Percentiles rank a stretch among this genome's conserved stretches.
Conservation (phyloP, 2,113 vertebrate species). For the Serinus canaria region DNA sequence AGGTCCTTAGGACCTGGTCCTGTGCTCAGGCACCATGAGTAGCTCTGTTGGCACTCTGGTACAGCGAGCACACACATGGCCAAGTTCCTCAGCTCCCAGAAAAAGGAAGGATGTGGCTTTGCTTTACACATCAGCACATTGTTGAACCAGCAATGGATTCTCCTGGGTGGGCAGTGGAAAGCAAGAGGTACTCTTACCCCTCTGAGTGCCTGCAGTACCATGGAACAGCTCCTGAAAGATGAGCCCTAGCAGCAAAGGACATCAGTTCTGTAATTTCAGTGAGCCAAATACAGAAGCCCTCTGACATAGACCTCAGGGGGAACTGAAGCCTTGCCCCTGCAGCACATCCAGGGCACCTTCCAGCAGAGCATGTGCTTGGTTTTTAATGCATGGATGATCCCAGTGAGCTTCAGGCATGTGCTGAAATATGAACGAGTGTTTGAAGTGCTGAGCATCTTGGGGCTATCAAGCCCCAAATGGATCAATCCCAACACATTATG, state of each 20-base stretch:
- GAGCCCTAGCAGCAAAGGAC: background rate
- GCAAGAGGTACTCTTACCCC: background rate
- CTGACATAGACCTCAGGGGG: background rate
- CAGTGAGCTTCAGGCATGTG: background rate
- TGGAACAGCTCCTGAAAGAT: background rate
- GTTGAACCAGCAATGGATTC: background rate
- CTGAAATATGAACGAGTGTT: background rate
- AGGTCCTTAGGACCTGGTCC: background rate
- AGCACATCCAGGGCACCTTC: background rate
- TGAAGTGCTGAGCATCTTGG: conserved; percentile 2
- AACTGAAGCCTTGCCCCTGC: background rate
- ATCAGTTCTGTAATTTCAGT: background rate
- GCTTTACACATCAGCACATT: background rate
- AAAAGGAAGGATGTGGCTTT: background rate
- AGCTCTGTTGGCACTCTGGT: background rate
- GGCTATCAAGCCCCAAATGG: background rate
- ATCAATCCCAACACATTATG: conserved; percentile 9
- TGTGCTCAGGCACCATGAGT: background rate
- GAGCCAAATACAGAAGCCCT: background rate
- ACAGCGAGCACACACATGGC: rapidly evolving
- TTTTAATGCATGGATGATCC: conserved; percentile 4
- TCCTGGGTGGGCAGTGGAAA: background rate
- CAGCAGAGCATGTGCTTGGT: background rate
- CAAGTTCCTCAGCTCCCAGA: background rate
- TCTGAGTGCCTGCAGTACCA: background rate